A percentile compares a stretch with the other conserved stretches of the same genome.
Conservation (phyloP, 2,797 vertebrate genomes). For the Acipenser ruthenus region DNA sequence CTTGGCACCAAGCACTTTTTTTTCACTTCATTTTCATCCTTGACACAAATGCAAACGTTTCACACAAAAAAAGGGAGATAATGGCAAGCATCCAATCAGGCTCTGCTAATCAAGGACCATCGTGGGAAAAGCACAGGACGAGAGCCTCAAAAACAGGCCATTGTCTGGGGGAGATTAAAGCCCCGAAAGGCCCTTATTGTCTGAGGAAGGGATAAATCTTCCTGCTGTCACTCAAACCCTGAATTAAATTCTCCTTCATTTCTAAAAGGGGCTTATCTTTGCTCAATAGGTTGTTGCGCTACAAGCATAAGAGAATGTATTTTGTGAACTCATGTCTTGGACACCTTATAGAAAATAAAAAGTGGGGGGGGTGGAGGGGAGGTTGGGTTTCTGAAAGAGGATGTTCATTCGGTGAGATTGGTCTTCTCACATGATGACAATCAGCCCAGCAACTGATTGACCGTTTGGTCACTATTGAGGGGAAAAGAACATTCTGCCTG, state of each 20-base stretch:
- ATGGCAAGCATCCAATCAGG: constrained; percentile 78
- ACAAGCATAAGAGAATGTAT: constrained; percentile 82
- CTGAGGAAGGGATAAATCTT: constrained; percentile 92
- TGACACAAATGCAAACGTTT: constrained; percentile 53
- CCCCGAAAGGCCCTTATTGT: constrained; percentile 91
- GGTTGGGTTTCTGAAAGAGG: constrained; percentile 48
- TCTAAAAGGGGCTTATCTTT: constrained; percentile 99
- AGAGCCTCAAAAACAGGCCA: constrained; percentile 76
- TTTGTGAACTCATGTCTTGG: constrained; percentile 64
- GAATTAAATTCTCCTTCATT: constrained; percentile 94
- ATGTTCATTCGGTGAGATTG: constrained; percentile 50
- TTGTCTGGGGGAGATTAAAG: constrained; percentile 98
- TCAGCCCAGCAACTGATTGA: constrained; percentile 36
- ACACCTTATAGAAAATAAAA: constrained; percentile 58
- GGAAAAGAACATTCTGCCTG: constrained; percentile 42
- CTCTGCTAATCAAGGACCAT: constrained; percentile 83
- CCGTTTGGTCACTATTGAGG: constrained; percentile 30
- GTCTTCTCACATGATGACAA: constrained; percentile 11
- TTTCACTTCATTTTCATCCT: constrained; percentile 33
- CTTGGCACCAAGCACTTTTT: constrained; percentile 41
- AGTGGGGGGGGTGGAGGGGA: constrained; percentile 24
- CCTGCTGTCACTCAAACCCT: constrained; percentile 96
- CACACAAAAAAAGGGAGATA: constrained; percentile 70
- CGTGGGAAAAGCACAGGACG: constrained; percentile 90
- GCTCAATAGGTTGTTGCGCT: constrained; percentile 91